Conservation (phyloP, 1,140 invertebrate species). For the Bombus vancouverensis region DNA sequence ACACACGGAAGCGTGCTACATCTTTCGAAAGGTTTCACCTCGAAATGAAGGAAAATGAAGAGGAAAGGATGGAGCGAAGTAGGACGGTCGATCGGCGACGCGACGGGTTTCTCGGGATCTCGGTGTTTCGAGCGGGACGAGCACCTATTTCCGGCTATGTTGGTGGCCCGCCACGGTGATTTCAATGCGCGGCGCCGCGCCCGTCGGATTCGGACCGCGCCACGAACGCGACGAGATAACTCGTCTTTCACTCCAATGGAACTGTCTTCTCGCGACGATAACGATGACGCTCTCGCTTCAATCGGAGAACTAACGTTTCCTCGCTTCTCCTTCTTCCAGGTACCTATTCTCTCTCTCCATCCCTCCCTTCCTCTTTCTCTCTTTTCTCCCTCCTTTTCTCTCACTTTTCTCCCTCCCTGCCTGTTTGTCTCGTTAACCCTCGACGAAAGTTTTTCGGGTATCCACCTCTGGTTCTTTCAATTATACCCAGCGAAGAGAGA, state of each 20-base stretch:
- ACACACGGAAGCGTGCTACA: not conserved
- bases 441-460: not conserved
- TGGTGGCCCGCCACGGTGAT: slow-evolving; percentile 65
- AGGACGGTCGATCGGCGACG: not conserved
- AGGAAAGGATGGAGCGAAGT: not conserved
- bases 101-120: slow-evolving; percentile 4
- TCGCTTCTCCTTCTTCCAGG: not conserved
- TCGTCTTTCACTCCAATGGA: slow-evolving; percentile 20
- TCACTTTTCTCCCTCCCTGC: not conserved
- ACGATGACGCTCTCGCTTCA: not conserved
- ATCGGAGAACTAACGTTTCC: not conserved
- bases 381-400: not conserved
- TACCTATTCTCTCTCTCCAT: not conserved
- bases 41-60: not conserved
- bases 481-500: slow-evolving; percentile 28
- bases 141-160: slow-evolving; percentile 40
- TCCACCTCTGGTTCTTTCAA: slow-evolving; percentile 46
- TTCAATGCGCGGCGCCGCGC: slow-evolving; percentile 74
- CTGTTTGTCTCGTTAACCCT: not conserved
- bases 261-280: slow-evolving; percentile 29
- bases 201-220: slow-evolving; percentile 73
- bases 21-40: not conserved
- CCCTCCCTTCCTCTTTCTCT: not conserved
- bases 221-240: slow-evolving; percentile 44
- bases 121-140: not conserved